Conservation (phyloP, 1,140 invertebrate species). For the Hyposmocoma kahamanoa region DNA sequence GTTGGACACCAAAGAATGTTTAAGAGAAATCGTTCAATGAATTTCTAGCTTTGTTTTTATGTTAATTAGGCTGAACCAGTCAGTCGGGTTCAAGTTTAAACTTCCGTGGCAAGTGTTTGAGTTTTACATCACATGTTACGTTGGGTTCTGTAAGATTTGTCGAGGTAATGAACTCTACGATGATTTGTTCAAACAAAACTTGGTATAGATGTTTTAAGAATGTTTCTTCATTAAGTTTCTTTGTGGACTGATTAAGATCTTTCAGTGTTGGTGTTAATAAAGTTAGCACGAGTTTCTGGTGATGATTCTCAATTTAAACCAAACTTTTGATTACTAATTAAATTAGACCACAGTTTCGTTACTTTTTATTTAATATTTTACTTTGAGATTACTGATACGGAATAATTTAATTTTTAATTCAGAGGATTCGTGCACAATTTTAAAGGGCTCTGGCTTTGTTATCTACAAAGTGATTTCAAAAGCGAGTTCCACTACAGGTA, state of each 20-base stretch:
- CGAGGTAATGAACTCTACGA: conserved; percentile 32
- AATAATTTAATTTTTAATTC: background rate
- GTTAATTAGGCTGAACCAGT: conserved; percentile 57
- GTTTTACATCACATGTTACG: conserved; percentile 24
- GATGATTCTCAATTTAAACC: background rate
- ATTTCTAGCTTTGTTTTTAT: conserved; percentile 67
- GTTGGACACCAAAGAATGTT: conserved; percentile 53
- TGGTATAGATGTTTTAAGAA: conserved; percentile 17
- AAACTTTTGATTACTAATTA: conserved; percentile 4
- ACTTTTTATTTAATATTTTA: background rate
- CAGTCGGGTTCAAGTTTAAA: conserved; percentile 35
- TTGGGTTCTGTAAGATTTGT: conserved; percentile 22
- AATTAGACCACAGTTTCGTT: background rate
- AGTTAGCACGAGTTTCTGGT: background rate
- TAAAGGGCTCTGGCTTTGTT: background rate
- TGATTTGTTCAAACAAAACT: conserved; percentile 42
- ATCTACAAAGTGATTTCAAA: background rate
- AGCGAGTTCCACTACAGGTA: conserved; percentile 2
- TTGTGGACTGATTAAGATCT: conserved; percentile 21
- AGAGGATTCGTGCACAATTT: background rate
- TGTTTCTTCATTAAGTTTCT: conserved; percentile 32
- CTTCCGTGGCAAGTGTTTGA: conserved; percentile 56
- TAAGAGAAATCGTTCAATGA: conserved; percentile 63
- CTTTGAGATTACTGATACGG: background rate
- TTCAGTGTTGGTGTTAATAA: conserved; percentile 1